A percentile compares a stretch with the other conserved stretches of the same genome.
phyloP scores from a whole-genome alignment of 2,888 invertebrate species.

The Rhorus exstirpatorius region DNA sequence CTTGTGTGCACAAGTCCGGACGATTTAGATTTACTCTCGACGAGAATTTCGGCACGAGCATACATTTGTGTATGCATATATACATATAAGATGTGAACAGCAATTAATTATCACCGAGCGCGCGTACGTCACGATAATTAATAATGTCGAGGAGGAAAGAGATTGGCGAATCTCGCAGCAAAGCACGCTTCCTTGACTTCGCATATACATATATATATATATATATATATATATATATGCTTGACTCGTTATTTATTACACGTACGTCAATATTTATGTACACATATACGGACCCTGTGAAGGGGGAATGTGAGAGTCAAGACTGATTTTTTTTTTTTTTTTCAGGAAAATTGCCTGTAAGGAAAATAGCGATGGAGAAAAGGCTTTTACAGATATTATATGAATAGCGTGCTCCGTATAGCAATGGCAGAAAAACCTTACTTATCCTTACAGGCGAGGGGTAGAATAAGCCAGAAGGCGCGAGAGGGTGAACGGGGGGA shows the following conservation, averaged over 20 bases:
- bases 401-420: not conserved
- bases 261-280: constrained; percentile 6
- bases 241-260: constrained; percentile 45
- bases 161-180: constrained; percentile 34
- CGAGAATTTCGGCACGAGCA: constrained; percentile 2
- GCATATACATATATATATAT: too few relatives aligned
- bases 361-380: constrained; percentile 43
- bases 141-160: constrained; percentile 59
- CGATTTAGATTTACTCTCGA: constrained; percentile 46
- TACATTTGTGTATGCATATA: not conserved
- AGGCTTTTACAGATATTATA: not conserved
- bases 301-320: not conserved
- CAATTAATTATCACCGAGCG: constrained; percentile 61
- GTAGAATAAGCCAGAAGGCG: constrained; percentile 49
- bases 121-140: constrained; percentile 63
- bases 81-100: constrained; percentile 17
- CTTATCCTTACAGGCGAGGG: constrained; percentile 35
- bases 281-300: not conserved
- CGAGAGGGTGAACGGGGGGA: constrained; percentile 31
- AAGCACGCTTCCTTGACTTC: not conserved
- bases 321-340: constrained; percentile 9
- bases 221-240: not conserved
- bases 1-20: constrained; percentile 38
- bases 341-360: not conserved
- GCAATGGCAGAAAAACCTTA: constrained; percentile 20